Percentiles rank a stretch among this genome's conserved stretches.
Evolutionary conservation across 2,113 vertebrate species (phyloP).

Genomic region (Rutilus rutilus): DNA sequence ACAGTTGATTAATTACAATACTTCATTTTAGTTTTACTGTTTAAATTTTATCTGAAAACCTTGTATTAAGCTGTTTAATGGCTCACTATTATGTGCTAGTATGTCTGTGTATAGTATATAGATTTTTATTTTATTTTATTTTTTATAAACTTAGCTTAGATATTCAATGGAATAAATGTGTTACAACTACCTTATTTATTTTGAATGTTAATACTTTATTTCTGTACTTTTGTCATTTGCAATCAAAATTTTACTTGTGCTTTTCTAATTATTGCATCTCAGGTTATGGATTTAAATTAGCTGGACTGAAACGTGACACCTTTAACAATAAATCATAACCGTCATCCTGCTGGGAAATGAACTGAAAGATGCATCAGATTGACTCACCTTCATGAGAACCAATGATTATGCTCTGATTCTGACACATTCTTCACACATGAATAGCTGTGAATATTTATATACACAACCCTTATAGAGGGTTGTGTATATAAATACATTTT

Average conservation of each 20-base stretch:
- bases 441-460: too few species aligned
- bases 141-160: background rate
- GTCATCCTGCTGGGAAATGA: conserved; percentile 82
- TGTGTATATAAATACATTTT: too few species aligned
- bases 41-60: background rate
- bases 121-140: too few species aligned
- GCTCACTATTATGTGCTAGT: background rate
- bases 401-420: background rate
- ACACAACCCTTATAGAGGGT: background rate
- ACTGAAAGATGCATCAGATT: conserved; percentile 45
- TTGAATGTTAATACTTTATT: background rate
- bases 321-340: conserved; percentile 2
- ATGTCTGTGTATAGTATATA: too few species aligned
- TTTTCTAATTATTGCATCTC: background rate
- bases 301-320: background rate
- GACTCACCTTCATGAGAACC: background rate
- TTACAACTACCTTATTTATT: background rate
- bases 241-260: background rate
- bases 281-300: background rate
- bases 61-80: background rate
- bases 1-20: background rate
- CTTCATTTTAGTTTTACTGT: background rate
- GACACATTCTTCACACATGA: background rate
- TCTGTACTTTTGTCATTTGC: background rate
- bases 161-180: too few species aligned